phyloP scores from a whole-genome alignment of 2,113 vertebrate genomes.

The Oxygymnocypris stewartii region DNA sequence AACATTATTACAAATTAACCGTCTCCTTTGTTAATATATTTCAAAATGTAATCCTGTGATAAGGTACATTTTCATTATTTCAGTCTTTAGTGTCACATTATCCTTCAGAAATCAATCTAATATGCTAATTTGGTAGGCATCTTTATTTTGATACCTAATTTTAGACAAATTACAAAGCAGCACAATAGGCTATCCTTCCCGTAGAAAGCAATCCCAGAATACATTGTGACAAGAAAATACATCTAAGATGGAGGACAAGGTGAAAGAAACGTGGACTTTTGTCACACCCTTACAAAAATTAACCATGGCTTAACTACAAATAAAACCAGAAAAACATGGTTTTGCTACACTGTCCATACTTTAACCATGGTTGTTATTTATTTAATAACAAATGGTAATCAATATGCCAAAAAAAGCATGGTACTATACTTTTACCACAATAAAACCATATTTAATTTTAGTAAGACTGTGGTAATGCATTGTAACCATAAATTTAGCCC shows the following conservation, averaged over 20 bases:
- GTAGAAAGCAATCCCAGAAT: not conserved
- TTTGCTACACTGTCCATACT: too few relatives aligned
- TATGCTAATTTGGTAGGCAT: not conserved
- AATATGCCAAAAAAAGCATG: too few relatives aligned
- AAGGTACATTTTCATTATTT: not conserved
- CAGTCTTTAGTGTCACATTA: not conserved
- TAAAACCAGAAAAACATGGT: too few relatives aligned
- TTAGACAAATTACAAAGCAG: not conserved
- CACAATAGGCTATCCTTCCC: not conserved
- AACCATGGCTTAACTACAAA: too few relatives aligned
- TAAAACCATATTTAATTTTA: too few relatives aligned
- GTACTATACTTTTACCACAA: too few relatives aligned
- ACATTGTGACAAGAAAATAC: not conserved
- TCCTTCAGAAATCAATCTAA: not conserved
- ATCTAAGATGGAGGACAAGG: not conserved
- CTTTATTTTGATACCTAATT: not conserved
- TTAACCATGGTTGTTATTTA: too few relatives aligned
- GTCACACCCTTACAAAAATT: too few relatives aligned
- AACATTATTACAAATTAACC: not conserved
- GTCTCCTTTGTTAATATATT: not conserved
- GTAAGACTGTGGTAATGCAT: too few relatives aligned
- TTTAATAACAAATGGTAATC: too few relatives aligned
- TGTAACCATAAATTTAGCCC: too few relatives aligned
- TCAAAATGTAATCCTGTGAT: not conserved
- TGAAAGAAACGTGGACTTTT: not conserved